A percentile compares a stretch with the other conserved stretches of the same genome.
Conservation (phyloP, 1,140 invertebrate species). For the Drosophila mayri region DNA sequence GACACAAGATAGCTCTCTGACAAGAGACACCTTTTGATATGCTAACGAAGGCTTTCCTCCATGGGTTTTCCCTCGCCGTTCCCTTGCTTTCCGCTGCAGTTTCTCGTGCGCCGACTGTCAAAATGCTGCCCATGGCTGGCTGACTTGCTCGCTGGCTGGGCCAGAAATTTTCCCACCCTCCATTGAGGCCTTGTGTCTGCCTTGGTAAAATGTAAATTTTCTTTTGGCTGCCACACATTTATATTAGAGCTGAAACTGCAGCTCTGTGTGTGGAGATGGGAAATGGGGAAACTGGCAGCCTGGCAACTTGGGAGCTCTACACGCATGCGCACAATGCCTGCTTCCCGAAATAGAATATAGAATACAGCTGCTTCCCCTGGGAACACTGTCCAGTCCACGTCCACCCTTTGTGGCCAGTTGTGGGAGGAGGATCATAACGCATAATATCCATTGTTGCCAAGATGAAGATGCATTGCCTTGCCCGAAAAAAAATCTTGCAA, state of each 20-base stretch:
- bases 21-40: conserved; percentile 82
- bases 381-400: conserved; percentile 29
- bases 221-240: conserved; percentile 63
- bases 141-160: conserved; percentile 24
- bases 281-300: conserved; percentile 25
- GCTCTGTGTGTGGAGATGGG: conserved; percentile 25
- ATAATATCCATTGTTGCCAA: conserved; percentile 67
- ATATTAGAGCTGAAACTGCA: conserved; percentile 62
- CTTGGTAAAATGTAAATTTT: conserved; percentile 77
- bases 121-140: conserved; percentile 67
- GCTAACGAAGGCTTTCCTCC: conserved; percentile 65
- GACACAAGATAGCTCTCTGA: conserved; percentile 64
- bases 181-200: conserved; percentile 62
- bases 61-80: neutral
- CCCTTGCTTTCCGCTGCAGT: neutral
- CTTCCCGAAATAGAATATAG: conserved; percentile 28
- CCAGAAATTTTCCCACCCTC: conserved; percentile 78
- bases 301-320: conserved; percentile 20
- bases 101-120: conserved; percentile 62
- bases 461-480: conserved; percentile 72
- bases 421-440: conserved; percentile 59
- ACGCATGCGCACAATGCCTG: conserved; percentile 55
- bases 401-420: conserved; percentile 62
- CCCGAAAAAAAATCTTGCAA: conserved; percentile 52
- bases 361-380: conserved; percentile 13